Conservation (phyloP, 2,113 vertebrate species). For the Patagioenas fasciata region DNA sequence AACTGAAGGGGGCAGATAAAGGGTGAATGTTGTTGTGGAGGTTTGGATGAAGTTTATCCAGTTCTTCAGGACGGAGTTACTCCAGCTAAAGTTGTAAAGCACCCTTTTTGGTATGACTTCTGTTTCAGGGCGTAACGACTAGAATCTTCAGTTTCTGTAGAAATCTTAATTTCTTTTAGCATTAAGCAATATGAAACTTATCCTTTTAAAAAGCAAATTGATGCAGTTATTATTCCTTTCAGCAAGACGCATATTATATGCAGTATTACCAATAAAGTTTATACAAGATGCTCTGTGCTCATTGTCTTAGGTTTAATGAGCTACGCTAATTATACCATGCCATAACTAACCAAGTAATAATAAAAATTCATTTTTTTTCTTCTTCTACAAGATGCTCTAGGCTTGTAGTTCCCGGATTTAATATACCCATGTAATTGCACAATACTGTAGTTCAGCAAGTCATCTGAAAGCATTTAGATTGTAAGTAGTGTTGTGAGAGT, state of each 20-base stretch:
- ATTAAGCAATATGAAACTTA: not conserved
- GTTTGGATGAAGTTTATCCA: not conserved
- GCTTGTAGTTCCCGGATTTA: conserved; percentile 46
- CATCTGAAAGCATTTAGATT: not conserved
- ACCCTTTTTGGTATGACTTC: not conserved
- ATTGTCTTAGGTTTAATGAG: conserved; percentile 44
- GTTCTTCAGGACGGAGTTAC: not conserved
- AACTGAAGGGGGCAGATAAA: not conserved
- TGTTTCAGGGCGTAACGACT: not conserved
- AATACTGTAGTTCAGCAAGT: conserved; percentile 7
- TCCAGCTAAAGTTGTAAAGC: not conserved
- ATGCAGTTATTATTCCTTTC: conserved; percentile 15
- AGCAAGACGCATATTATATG: conserved; percentile 41
- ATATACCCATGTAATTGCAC: conserved; percentile 18
- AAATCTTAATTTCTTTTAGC: not conserved
- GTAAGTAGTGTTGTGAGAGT: not conserved
- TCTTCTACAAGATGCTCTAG: not conserved
- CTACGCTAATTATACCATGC: conserved; percentile 42
- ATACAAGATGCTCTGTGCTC: not conserved
- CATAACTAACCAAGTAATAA: conserved; percentile 54
- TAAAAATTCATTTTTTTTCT: not conserved
- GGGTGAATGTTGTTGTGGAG: not conserved
- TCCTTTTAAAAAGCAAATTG: not conserved
- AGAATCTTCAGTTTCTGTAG: not conserved
- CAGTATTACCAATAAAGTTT: conserved; percentile 24